Conservation (phyloP, 2,113 vertebrate species). For the Cichladusa arquata region DNA sequence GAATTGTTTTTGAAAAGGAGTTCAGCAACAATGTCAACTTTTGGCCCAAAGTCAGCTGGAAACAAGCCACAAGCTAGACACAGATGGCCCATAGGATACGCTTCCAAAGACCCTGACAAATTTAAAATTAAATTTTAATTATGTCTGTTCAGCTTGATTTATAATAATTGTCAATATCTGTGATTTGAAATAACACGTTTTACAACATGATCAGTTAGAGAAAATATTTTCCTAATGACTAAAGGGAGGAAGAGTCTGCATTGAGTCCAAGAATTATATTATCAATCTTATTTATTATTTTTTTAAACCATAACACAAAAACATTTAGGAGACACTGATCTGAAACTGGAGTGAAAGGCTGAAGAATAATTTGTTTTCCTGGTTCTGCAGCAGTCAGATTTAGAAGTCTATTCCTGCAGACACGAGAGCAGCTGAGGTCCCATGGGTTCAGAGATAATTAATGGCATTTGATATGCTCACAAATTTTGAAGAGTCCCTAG, state of each 20-base stretch:
- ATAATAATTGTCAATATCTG: slow-evolving; percentile 64
- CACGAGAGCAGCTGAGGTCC: background rate
- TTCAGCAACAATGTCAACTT: background rate
- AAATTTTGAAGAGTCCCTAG: background rate
- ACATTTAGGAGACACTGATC: slow-evolving; percentile 31
- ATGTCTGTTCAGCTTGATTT: slow-evolving; percentile 52
- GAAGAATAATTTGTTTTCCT: slow-evolving; percentile 23
- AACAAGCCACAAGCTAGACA: slow-evolving; percentile 22
- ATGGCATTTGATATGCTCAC: background rate
- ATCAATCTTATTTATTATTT: slow-evolving; percentile 64
- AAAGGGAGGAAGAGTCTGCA: slow-evolving; percentile 46
- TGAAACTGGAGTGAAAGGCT: slow-evolving; percentile 33
- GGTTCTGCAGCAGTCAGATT: background rate
- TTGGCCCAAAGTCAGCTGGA: slow-evolving; percentile 58
- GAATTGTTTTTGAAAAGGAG: slow-evolving; percentile 2
- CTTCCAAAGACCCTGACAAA: slow-evolving; percentile 44
- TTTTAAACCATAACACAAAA: slow-evolving; percentile 55
- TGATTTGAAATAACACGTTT: slow-evolving; percentile 62
- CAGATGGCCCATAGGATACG: background rate
- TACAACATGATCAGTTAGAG: slow-evolving; percentile 41
- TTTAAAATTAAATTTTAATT: slow-evolving; percentile 60
- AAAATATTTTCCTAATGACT: slow-evolving; percentile 65
- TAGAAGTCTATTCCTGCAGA: background rate
- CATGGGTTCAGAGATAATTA: background rate
- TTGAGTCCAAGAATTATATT: slow-evolving; percentile 55